Evolutionary conservation across 1,140 invertebrate species (phyloP).

Genomic region (Brachionus angularis): DNA sequence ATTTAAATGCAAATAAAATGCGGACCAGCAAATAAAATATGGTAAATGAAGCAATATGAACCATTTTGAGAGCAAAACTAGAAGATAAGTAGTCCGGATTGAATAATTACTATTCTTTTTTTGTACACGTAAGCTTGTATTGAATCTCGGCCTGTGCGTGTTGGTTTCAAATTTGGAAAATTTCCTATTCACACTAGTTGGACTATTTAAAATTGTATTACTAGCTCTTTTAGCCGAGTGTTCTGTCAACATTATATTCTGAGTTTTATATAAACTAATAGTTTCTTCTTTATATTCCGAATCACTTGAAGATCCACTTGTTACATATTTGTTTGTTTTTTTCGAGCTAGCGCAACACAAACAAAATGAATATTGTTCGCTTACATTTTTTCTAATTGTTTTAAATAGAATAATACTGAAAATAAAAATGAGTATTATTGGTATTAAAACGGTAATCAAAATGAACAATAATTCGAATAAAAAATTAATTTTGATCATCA

Average conservation of each 20-base stretch:
- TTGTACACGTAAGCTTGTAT: neutral
- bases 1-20: neutral
- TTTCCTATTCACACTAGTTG: neutral
- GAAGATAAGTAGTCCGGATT: neutral
- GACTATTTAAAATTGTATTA: too few species aligned
- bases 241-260: too few species aligned
- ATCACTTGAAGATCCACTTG: too few species aligned
- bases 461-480: neutral
- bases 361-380: neutral
- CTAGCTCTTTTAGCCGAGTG: too few species aligned
- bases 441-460: neutral
- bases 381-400: neutral
- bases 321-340: neutral
- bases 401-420: constrained; percentile 1
- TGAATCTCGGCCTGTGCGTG: neutral
- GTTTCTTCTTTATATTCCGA: too few species aligned
- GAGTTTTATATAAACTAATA: too few species aligned
- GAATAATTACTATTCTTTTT: neutral
- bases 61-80: constrained; percentile 19
- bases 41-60: neutral
- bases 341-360: neutral
- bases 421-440: neutral
- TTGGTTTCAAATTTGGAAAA: neutral
- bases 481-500: neutral
- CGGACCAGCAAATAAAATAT: neutral